Base-by-base conservation (phyloP, 2,113 vertebrate genomes). In the Mystacornis crossleyi region DNA sequence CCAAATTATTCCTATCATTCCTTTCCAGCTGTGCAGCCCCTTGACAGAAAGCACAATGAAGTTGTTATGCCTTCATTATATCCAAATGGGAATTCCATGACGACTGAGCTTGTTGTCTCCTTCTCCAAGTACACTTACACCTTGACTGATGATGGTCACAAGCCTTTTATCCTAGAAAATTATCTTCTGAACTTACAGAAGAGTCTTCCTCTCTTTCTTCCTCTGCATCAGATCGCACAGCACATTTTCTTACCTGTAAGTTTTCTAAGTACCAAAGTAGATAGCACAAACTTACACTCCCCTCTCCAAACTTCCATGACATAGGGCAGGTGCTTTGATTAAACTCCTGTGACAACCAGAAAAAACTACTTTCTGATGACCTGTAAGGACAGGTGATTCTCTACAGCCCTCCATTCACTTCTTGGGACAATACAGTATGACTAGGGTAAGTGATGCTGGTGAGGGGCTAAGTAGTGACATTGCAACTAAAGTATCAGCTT, bases 151-250 rank as follows among this genome's bases (percentile, higher is more conserved):
- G 29, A 71, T 33, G 31, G 18, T 29, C 43, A 54, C 14, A 50
- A 81, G 24, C 23, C 10, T 75, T 78, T 66, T 16, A 58, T 8
- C 38, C 25, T n/a, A 10, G 11, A 55, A 71, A 38, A 40, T 1
- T 14, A 2, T 5, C 10, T 77, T 50, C n/a, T 60, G 6, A 50
- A 55, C 6, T 54, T 54, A 29, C 0, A 0, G 11, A 53, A 26
- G 8, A 33, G 14, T 36, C 15, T 28, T 33, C 26, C 20, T 60
- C 21, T 55, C n/a, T 58, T 69, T 12, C 60, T 89, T 36, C 7
- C 75, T 13, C 53, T 40, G 36, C 24, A 43, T 43, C 43, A 50
- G 34, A 73, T 3, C 18, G 10, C 42, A 43, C 8, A n/a, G 15
- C 26, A 42, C 10, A 6, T 26, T 20, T 31, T 42, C 38, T 24